These are phyloP conservation scores for Adoxophyes honmai DNA, from an alignment of 1,140 invertebrate species.

Conservation along the genomic window DNA sequence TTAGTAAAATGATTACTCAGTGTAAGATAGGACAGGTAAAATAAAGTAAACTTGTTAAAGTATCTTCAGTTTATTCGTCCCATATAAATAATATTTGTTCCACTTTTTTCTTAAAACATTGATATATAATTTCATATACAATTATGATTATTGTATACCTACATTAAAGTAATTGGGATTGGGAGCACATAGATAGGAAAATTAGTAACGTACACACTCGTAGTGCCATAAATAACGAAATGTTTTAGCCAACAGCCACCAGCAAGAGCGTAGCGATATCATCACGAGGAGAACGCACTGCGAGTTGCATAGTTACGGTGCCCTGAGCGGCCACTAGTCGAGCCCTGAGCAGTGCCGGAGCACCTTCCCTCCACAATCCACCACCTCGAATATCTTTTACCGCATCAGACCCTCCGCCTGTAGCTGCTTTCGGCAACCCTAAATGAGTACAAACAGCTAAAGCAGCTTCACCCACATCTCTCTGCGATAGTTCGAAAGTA, in stretches of 20 bases:
- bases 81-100: too few species aligned
- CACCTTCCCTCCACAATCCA: conserved; percentile 80
- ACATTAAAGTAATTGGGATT: too few species aligned
- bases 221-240: background rate
- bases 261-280: conserved; percentile 91
- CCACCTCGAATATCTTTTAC: conserved; percentile 85
- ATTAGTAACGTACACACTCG: background rate
- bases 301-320: conserved; percentile 85
- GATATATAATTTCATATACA: too few species aligned
- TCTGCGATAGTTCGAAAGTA: conserved; percentile 75
- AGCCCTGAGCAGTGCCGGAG: conserved; percentile 90
- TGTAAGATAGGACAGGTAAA: too few species aligned
- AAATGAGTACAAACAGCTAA: conserved; percentile 86
- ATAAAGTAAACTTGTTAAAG: too few species aligned
- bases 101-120: too few species aligned
- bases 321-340: conserved; percentile 87
- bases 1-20: too few species aligned
- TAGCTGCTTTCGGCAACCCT: conserved; percentile 86
- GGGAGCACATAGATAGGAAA: too few species aligned
- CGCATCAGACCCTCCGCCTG: conserved; percentile 33
- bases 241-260: conserved; percentile 86
- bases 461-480: conserved; percentile 88
- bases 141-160: too few species aligned
- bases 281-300: conserved; percentile 79
- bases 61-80: too few species aligned